A percentile compares a stretch with the other conserved stretches of the same genome.
Conservation (phyloP, 2,113 vertebrate genomes). For the Leptocoma aspasia region DNA sequence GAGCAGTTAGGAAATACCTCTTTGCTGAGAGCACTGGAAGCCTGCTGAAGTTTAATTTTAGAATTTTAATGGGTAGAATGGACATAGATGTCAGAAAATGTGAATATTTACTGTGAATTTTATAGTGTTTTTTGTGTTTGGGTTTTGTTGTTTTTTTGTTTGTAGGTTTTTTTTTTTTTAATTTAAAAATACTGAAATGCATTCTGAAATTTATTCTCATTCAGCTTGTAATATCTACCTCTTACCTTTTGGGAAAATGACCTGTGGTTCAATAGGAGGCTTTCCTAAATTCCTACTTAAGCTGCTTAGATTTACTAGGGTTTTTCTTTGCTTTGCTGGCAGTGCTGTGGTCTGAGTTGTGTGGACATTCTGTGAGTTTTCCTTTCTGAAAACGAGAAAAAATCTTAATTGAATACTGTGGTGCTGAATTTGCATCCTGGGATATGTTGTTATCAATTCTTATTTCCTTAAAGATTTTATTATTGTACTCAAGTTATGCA, state of each 20-base stretch:
- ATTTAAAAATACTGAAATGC: neutral
- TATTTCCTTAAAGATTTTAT: neutral
- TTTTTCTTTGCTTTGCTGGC: neutral
- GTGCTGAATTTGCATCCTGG: neutral
- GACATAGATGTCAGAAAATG: neutral
- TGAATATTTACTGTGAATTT: neutral
- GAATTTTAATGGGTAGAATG: neutral
- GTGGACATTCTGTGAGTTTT: accelerated
- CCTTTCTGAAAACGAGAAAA: neutral
- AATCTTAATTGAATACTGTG: neutral
- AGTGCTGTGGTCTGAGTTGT: neutral
- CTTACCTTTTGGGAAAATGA: neutral
- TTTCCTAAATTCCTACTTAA: neutral
- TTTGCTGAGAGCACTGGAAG: neutral
- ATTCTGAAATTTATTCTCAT: neutral
- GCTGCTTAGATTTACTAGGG: neutral
- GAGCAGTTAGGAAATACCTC: neutral
- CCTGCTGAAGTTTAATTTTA: neutral
- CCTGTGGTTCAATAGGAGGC: neutral
- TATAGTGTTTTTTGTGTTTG: neutral
- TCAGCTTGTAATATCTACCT: neutral
- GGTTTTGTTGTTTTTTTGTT: neutral
- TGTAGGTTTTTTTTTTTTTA: neutral
- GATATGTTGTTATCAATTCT: neutral
- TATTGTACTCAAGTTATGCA: neutral